Conservation (phyloP, 1,140 invertebrate genomes). For the Parapsyche elsis region DNA sequence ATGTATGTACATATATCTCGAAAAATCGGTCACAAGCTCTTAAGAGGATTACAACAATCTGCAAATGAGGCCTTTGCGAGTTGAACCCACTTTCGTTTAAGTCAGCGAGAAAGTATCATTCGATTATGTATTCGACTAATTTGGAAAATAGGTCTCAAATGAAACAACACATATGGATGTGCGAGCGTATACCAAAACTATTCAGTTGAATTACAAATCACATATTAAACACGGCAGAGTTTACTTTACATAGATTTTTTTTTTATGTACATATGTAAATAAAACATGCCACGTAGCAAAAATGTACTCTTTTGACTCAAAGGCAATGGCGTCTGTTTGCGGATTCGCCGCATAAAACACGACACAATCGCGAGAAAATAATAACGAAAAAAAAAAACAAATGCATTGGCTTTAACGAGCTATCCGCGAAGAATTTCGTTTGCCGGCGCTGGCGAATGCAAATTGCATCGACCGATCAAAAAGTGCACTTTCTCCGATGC, state of each 20-base stretch:
- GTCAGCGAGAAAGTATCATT: neutral
- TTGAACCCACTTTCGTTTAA: neutral
- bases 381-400: neutral
- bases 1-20: no score
- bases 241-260: no score
- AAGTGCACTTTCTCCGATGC: conserved; percentile 1
- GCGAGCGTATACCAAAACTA: neutral
- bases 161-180: neutral
- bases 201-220: neutral
- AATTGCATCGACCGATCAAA: conserved; percentile 34
- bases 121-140: conserved; percentile 10
- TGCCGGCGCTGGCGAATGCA: conserved; percentile 26
- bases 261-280: no score
- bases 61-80: conserved; percentile 9
- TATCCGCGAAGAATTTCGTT: conserved; percentile 27
- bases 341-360: neutral
- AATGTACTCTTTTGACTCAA: no score
- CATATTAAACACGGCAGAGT: no score
- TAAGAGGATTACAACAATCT: neutral
- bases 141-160: conserved; percentile 10
- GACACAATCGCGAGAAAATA: neutral
- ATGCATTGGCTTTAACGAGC: conserved; percentile 27
- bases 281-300: no score
- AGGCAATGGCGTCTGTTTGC: no score
- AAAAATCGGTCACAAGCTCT: no score